Base-by-base conservation (phyloP, 2,888 invertebrate species). In the Pterobdella sp. region DNA sequence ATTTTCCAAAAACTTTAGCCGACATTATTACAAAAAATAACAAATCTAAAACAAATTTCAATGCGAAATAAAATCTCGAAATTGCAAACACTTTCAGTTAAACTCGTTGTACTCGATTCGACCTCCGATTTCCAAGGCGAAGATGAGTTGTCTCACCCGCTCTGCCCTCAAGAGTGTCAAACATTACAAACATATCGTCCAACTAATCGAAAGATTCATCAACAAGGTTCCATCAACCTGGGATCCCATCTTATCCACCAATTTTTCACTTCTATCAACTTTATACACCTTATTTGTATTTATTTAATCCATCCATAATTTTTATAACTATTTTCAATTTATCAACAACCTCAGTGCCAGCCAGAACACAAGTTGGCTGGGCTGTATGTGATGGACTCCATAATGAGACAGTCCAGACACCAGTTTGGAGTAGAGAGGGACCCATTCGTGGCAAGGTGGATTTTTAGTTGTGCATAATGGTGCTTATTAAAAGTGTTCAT, bases 111-210 rank as follows among this genome's bases (percentile, higher is more conserved):
- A 94, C 86, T 96, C 97, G 83, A 90, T 91, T 81, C 94, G 94
- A 85, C 96, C 96, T 77, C 97, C 97, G 73, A 94, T 99, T 82
- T 97, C 97, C 1, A 94, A 97, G 87, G 95, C 95, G 76, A 98
- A 98, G 86, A 98, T 98, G 94, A 94, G 93, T 81, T 90, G 93
- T 79, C 90, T 99, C 79, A 98, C 97, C 31, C 90, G 92, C 84
- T 91, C 93, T 83, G 98, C 98, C 78, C 94, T 99, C 83, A 95
- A 95, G 85, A 97, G 94, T 75, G 95, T 97, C 80, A 96, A 96
- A 85, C 94, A 95, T 85, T 99, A 98, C 85, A 99, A 98, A 84
- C 98, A 99, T 86, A 95, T 97, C 79, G 98, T 98, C 77, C 96
- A 96, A 85, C 93, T 94, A 87, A 96, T 99, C 36, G 98, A 98